phyloP scores from a whole-genome alignment of 2,888 invertebrate genomes.

The Trachelus iudaicus region DNA sequence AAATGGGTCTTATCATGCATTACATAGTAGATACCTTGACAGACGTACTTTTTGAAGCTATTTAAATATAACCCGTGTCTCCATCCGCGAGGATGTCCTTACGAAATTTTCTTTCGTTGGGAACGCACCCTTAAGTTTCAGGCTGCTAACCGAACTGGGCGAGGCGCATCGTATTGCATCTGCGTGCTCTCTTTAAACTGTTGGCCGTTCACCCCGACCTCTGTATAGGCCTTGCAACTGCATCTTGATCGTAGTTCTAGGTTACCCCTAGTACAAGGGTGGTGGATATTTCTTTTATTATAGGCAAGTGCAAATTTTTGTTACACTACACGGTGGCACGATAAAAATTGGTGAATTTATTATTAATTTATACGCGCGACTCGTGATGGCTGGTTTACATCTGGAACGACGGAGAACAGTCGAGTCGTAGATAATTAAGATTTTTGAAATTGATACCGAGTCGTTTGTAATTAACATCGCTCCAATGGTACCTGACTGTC shows the following conservation, averaged over 20 bases:
- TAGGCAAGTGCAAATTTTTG: not conserved
- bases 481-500: not conserved
- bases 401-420: not conserved
- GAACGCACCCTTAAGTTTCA: conserved; percentile 39
- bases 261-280: conserved; percentile 51
- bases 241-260: conserved; percentile 48
- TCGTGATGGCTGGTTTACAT: not conserved
- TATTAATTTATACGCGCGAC: not conserved
- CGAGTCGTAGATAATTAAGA: not conserved
- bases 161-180: conserved; percentile 53
- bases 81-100: not conserved
- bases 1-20: not conserved
- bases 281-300: conserved; percentile 1
- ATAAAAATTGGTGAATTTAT: not conserved
- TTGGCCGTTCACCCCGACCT: conserved; percentile 66
- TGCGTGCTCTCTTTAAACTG: conserved; percentile 62
- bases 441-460: not conserved
- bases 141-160: conserved; percentile 21
- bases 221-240: conserved; percentile 54
- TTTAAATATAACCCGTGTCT: not conserved
- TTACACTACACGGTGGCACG: not conserved
- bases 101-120: conserved; percentile 21
- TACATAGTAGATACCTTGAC: not conserved
- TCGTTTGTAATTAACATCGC: not conserved
- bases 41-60: not conserved